Percentiles rank a stretch among this genome's conserved stretches.
Conservation (phyloP, 92 coral and sea anemone genomes). For the Paragorgia papillata region DNA sequence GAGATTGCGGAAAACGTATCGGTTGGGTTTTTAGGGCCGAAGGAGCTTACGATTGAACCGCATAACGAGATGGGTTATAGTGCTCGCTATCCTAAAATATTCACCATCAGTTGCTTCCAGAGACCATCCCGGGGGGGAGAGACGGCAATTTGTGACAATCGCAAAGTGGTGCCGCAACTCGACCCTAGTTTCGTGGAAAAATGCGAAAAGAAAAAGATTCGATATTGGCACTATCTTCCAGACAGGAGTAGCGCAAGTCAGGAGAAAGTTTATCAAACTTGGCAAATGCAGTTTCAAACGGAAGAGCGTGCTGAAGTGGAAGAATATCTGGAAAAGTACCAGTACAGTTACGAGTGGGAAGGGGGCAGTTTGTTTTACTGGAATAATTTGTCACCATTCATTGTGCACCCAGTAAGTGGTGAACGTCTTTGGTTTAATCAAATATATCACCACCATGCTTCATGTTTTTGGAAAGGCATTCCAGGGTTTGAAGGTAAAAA, state of each 20-base stretch:
- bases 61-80: conserved; percentile 65
- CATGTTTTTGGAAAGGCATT: neutral
- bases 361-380: conserved; percentile 8
- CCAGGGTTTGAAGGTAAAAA: neutral
- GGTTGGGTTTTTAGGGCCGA: conserved; percentile 3
- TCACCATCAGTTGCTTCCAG: conserved; percentile 3
- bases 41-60: conserved; percentile 52
- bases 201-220: conserved; percentile 54
- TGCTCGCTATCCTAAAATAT: conserved; percentile 51
- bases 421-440: conserved; percentile 44
- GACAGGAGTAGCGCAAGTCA: conserved; percentile 11
- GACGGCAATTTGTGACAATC: conserved; percentile 53
- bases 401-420: conserved; percentile 22
- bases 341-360: conserved; percentile 35
- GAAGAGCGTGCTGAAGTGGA: conserved; percentile 48
- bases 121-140: conserved; percentile 56
- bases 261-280: neutral
- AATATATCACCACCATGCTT: neutral
- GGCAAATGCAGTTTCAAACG: conserved; percentile 68
- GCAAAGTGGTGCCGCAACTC: conserved; percentile 48
- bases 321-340: neutral
- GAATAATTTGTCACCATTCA: conserved; percentile 6
- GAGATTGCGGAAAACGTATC: conserved; percentile 41
- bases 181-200: conserved; percentile 55
- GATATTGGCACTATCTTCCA: conserved; percentile 55